Evolutionary conservation across 2,113 vertebrate species (phyloP).

Genomic region (Elephas maximus): DNA sequence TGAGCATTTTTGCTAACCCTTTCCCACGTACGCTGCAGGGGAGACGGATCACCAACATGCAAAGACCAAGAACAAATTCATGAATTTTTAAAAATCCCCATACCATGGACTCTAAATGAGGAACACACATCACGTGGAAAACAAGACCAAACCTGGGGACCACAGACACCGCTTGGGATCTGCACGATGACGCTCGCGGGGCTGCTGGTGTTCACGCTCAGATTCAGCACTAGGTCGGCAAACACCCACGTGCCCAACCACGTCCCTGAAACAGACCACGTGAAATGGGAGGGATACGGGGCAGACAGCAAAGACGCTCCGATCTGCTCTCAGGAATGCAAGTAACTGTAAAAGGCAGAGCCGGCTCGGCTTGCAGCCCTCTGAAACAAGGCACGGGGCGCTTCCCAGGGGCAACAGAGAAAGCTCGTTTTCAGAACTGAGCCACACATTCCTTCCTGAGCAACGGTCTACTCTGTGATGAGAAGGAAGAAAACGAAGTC

Average conservation of each 20-base stretch:
- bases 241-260: no score
- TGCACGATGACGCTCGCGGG: not conserved
- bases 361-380: no score
- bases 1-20: rapidly evolving
- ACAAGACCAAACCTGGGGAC: rapidly evolving
- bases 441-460: not conserved
- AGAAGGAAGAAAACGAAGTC: not conserved
- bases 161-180: not conserved
- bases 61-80: no score
- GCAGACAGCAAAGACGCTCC: not conserved
- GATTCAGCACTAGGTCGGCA: no score
- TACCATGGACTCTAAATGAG: not conserved
- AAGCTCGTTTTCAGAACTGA: no score
- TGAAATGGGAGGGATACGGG: not conserved
- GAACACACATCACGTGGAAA: rapidly evolving
- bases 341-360: no score
- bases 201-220: no score
- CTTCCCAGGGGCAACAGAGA: no score
- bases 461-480: not conserved
- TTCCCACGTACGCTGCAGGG: not conserved
- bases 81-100: not conserved
- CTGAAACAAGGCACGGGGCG: not conserved
- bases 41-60: not conserved
- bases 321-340: not conserved
- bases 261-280: not conserved